Base-by-base conservation (phyloP, 2,888 invertebrate species). In the Euplexia lucipara region DNA sequence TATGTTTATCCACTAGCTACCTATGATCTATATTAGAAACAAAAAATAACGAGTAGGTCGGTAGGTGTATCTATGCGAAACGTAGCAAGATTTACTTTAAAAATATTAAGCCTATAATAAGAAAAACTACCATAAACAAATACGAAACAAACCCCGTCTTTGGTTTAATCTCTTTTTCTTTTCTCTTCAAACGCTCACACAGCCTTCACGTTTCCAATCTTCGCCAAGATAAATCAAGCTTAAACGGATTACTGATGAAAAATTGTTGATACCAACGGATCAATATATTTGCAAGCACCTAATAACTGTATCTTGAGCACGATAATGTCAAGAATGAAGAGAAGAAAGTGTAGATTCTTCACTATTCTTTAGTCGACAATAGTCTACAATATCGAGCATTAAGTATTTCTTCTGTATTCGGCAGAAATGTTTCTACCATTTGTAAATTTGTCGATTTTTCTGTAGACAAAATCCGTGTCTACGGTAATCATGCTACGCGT, bases 211-310 rank as follows among this genome's bases (percentile, higher is more conserved):
- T 10, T 57, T 42, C 18, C 18, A 41, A 32, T 18, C 2, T 35
- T 12, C 8, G 18, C 14, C 14, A 44, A 59, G 2, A 3, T 32
- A 37, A 59, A 59, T 12, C 12, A 35, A 9, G 9, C 37, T 35
- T n/a, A 12, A 32, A 61, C 32, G 14, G 2, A 39, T 4, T 26
- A 18, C 14, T 39, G 8, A 30, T 22, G 18, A 69, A 14, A 2
- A 7, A 30, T 7, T 12, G 30, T 16, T 12, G 32, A 35, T n/a
- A 20, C 10, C 20, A 30, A 69, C 10, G 14, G 41, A 68, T 57
- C 63, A 58, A 63, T 63, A 63, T 16, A 16, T 64, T 57, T 35
- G 35, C 58, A 58, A 41, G 26, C 37, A 16, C 30, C n/a, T 70
- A n/a, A 39, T 20, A 37, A 20, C n/a, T n/a, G 32, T 16, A 4